Percentiles rank a stretch among this genome's conserved stretches.
Evolutionary conservation across 1,140 invertebrate genomes (phyloP).

Genomic region (Dendrolimus punctatus): DNA sequence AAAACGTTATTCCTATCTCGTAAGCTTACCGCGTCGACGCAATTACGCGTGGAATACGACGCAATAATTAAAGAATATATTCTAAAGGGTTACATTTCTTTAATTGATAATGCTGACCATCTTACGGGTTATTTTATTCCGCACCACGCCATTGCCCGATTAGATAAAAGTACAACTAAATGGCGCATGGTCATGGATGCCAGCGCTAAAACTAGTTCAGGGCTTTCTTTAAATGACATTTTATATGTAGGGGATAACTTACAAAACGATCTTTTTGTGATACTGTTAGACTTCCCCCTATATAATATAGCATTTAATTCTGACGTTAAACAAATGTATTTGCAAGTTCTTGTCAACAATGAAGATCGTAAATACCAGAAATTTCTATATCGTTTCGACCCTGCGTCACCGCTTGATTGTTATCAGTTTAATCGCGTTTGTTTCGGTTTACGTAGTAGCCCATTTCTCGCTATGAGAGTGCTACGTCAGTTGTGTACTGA

Average conservation of each 20-base stretch:
- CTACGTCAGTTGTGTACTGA: no score
- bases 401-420: neutral
- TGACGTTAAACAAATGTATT: slow-evolving; percentile 14
- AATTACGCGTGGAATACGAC: no score
- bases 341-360: slow-evolving; percentile 4
- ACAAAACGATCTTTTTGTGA: slow-evolving; percentile 7
- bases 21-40: no score
- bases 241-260: slow-evolving; percentile 7
- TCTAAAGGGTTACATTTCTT: no score
- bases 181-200: slow-evolving; percentile 9
- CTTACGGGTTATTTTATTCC: slow-evolving; percentile 4
- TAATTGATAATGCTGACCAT: no score
- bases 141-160: slow-evolving; percentile 7
- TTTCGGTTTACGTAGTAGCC: slow-evolving; percentile 1
- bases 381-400: slow-evolving; percentile 6
- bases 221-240: slow-evolving; percentile 8
- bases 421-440: slow-evolving; percentile 7
- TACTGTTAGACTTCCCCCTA: slow-evolving; percentile 7
- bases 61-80: no score
- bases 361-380: slow-evolving; percentile 5
- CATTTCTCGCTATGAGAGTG: no score
- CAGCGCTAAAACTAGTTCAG: slow-evolving; percentile 5
- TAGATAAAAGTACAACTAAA: slow-evolving; percentile 2
- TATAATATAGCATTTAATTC: slow-evolving; percentile 8
- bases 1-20: no score